Conservation (phyloP, 2,113 vertebrate genomes). For the Thunnus thynnus region DNA sequence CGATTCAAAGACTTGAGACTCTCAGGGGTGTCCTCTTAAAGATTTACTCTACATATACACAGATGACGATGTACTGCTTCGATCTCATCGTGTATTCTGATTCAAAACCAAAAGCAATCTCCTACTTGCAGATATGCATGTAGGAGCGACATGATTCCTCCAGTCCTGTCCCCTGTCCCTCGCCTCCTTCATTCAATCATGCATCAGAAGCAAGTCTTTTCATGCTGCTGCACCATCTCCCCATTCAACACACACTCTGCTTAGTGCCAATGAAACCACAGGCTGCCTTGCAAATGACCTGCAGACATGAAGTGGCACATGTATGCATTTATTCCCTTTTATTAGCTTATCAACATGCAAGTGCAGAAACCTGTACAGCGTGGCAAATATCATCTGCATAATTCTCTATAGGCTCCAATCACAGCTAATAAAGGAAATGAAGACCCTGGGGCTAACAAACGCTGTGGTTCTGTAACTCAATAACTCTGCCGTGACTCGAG, state of each 20-base stretch:
- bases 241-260: conserved; percentile 4
- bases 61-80: neutral
- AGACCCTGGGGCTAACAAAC: conserved; percentile 35
- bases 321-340: conserved; percentile 47
- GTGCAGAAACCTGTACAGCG: conserved; percentile 17
- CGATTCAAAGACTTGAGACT: conserved; percentile 33
- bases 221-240: conserved; percentile 9
- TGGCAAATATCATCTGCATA: conserved; percentile 43
- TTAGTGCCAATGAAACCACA: conserved; percentile 12
- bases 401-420: conserved; percentile 49
- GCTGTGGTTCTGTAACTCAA: conserved; percentile 26
- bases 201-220: conserved; percentile 17
- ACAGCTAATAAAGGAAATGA: conserved; percentile 59
- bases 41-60: conserved; percentile 16
- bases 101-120: conserved; percentile 46
- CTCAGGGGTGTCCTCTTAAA: conserved; percentile 15
- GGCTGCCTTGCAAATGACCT: conserved; percentile 36
- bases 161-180: neutral
- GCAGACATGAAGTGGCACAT: conserved; percentile 32
- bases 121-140: neutral
- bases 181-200: conserved; percentile 10
- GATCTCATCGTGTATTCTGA: conserved; percentile 34
- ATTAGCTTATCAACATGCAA: conserved; percentile 65
- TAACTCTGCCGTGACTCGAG: neutral
- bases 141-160: neutral